Percentiles rank a stretch among this genome's conserved stretches.
Conservation (phyloP, 2,888 invertebrate species). For the Ochropleura plecta region DNA sequence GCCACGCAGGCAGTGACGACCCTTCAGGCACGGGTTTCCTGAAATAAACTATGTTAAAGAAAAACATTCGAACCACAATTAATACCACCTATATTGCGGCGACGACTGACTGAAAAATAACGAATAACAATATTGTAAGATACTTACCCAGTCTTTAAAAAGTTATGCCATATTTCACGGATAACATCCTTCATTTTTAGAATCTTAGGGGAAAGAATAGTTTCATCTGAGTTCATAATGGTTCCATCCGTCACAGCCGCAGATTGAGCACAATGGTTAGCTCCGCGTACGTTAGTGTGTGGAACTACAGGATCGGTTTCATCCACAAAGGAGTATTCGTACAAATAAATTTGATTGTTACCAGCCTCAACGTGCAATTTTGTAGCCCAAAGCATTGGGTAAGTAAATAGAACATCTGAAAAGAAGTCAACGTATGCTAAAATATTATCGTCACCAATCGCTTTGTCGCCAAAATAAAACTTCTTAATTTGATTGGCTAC, state of each 20-base stretch:
- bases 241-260: slow-evolving; percentile 18
- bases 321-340: slow-evolving; percentile 75
- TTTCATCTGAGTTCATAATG: background rate
- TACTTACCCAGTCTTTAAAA: slow-evolving; percentile 64
- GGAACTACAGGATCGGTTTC: slow-evolving; percentile 57
- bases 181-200: slow-evolving; percentile 64
- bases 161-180: slow-evolving; percentile 74
- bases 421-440: slow-evolving; percentile 26
- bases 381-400: slow-evolving; percentile 69
- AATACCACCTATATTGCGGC: background rate
- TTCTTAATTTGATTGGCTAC: slow-evolving; percentile 23
- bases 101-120: background rate
- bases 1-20: slow-evolving; percentile 17
- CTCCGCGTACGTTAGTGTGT: slow-evolving; percentile 31
- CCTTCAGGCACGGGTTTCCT: slow-evolving; percentile 70
- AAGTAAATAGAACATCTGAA: slow-evolving; percentile 78
- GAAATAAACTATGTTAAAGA: background rate
- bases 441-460: slow-evolving; percentile 24
- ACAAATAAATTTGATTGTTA: slow-evolving; percentile 75
- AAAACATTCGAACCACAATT: slow-evolving; percentile 12
- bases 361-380: slow-evolving; percentile 72
- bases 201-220: slow-evolving; percentile 14
- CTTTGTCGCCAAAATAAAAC: slow-evolving; percentile 33
- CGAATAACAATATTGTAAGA: background rate
- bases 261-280: slow-evolving; percentile 31